These are phyloP conservation scores for Centropus bengalensis DNA, from an alignment of 2,113 vertebrate genomes.

Conservation along the genomic window DNA sequence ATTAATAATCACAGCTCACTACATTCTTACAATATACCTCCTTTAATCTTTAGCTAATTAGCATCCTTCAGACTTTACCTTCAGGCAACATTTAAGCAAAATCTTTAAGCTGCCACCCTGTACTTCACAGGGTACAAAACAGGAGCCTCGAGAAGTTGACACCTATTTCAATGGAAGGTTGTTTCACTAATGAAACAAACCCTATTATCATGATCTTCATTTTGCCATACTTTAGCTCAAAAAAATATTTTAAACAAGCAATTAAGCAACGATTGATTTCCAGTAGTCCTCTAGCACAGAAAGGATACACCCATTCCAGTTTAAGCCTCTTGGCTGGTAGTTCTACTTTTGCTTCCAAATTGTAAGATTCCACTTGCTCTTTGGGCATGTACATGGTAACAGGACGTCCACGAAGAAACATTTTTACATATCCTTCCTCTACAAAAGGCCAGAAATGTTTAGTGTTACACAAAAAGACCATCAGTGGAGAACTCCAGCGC, in stretches of 20 bases:
- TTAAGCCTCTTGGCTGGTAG: conserved; percentile 92
- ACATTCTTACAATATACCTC: neutral
- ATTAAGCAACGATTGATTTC: neutral
- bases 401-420: conserved; percentile 97
- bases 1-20: conserved; percentile 50
- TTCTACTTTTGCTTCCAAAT: conserved; percentile 90
- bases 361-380: conserved; percentile 93
- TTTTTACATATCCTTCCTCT: conserved; percentile 99
- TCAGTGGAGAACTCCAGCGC: neutral
- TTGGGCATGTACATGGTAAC: conserved; percentile 98
- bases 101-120: neutral
- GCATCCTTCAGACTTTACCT: conserved; percentile 38
- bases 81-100: conserved; percentile 44
- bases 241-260: neutral
- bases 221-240: neutral
- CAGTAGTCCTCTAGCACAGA: neutral
- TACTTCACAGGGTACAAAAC: neutral
- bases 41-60: conserved; percentile 52
- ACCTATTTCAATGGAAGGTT: neutral
- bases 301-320: conserved; percentile 99
- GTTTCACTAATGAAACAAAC: neutral
- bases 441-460: conserved; percentile 74
- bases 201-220: neutral
- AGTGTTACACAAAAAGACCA: neutral
- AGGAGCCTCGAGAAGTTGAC: neutral